phyloP scores from a whole-genome alignment of 2,888 invertebrate genomes.

The Zygothrica quintamaculata region DNA sequence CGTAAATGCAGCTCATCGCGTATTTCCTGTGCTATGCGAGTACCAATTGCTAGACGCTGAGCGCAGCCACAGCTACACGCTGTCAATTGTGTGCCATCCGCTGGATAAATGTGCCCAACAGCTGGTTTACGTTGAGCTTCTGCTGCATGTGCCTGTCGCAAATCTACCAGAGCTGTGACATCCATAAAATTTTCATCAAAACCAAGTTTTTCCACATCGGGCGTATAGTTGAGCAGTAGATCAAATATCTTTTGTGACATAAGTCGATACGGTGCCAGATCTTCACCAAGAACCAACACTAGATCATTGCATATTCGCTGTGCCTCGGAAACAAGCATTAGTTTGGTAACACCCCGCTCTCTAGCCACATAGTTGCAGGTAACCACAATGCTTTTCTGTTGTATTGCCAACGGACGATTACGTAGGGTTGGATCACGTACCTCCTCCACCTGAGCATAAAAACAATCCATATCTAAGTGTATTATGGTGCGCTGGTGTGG shows the following conservation, averaged over 20 bases:
- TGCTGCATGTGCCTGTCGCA: slow-evolving; percentile 67
- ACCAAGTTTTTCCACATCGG: slow-evolving; percentile 91
- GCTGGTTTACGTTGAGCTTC: slow-evolving; percentile 65
- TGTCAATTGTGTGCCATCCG: slow-evolving; percentile 85
- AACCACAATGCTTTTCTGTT: slow-evolving; percentile 93
- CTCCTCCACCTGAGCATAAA: slow-evolving; percentile 95
- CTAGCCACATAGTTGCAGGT: slow-evolving; percentile 94
- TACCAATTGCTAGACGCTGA: slow-evolving; percentile 88
- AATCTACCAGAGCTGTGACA: slow-evolving; percentile 87
- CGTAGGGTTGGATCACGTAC: slow-evolving; percentile 88
- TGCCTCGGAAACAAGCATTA: slow-evolving; percentile 91
- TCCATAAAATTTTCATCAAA: slow-evolving; percentile 94
- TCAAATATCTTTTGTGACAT: slow-evolving; percentile 91
- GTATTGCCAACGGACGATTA: slow-evolving; percentile 90
- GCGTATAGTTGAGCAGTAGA: slow-evolving; percentile 89
- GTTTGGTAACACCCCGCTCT: slow-evolving; percentile 90
- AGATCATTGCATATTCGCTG: slow-evolving; percentile 90
- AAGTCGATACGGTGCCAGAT: slow-evolving; percentile 91
- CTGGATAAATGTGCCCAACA: slow-evolving; percentile 86
- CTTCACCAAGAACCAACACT: slow-evolving; percentile 92
- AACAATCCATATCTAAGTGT: slow-evolving; percentile 93
- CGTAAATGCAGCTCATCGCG: slow-evolving; percentile 88
- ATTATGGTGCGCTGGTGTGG: slow-evolving; percentile 89
- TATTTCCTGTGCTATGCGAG: slow-evolving; percentile 91
- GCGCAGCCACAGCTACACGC: slow-evolving; percentile 91